A percentile compares a stretch with the other conserved stretches of the same genome.
Conservation (phyloP, 2,113 vertebrate species). For the Anolis carolinensis region DNA sequence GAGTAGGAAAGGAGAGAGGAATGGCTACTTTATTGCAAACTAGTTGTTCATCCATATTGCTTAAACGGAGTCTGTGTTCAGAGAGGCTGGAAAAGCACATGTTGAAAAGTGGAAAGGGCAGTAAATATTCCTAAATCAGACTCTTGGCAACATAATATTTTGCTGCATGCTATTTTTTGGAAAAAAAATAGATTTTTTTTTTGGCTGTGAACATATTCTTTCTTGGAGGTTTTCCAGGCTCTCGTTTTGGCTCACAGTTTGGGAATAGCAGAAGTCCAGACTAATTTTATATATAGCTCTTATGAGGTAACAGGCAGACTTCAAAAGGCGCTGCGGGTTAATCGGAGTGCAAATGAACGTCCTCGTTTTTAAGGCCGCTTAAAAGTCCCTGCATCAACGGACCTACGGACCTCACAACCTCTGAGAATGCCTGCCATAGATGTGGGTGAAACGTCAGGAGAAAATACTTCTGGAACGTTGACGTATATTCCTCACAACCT, state of each 20-base stretch:
- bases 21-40: no score
- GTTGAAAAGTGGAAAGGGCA: slow-evolving; percentile 54
- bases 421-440: no score
- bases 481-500: no score
- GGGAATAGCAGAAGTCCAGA: not conserved
- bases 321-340: slow-evolving; percentile 7
- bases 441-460: no score
- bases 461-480: no score
- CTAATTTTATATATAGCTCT: slow-evolving; percentile 20
- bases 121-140: slow-evolving; percentile 50
- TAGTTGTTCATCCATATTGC: no score
- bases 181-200: not conserved
- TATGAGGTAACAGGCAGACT: slow-evolving; percentile 31
- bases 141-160: slow-evolving; percentile 56
- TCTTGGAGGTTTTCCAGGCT: slow-evolving; percentile 52
- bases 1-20: no score
- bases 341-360: not conserved
- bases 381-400: no score
- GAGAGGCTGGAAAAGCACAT: slow-evolving; percentile 59
- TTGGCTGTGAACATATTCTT: slow-evolving; percentile 5
- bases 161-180: slow-evolving; percentile 46
- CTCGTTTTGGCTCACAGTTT: slow-evolving; percentile 31
- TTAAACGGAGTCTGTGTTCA: slow-evolving; percentile 30
- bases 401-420: no score
- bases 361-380: slow-evolving; percentile 31